phyloP scores from a whole-genome alignment of 2,113 vertebrate genomes.

The Myotis davidii region DNA sequence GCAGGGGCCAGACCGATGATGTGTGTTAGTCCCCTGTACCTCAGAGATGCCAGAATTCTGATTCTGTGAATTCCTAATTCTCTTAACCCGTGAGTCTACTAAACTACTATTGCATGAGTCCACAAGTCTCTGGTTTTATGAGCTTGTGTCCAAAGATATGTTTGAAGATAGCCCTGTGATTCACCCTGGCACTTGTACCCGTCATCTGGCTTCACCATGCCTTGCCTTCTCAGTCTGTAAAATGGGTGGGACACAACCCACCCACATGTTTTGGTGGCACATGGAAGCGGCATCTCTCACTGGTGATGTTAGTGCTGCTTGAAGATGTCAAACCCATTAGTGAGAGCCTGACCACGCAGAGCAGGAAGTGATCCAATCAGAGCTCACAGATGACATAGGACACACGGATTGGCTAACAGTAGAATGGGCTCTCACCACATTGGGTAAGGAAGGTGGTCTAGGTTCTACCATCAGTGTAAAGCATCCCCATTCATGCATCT shows the following conservation, averaged over 20 bases:
- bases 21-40: not conserved
- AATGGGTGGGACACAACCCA: slow-evolving; percentile 15
- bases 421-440: not conserved
- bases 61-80: not conserved
- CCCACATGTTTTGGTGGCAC: slow-evolving; percentile 43
- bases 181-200: slow-evolving; percentile 40
- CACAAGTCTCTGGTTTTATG: not conserved
- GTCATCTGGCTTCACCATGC: slow-evolving; percentile 44
- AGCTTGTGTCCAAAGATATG: not conserved
- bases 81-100: not conserved
- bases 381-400: not conserved
- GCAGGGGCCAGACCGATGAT: not conserved
- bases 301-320: not conserved
- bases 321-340: slow-evolving; percentile 66
- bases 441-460: not conserved
- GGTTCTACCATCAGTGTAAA: not conserved
- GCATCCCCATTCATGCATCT: not conserved
- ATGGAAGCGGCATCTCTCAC: slow-evolving; percentile 39
- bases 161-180: slow-evolving; percentile 50
- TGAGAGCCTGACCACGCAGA: slow-evolving; percentile 12
- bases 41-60: slow-evolving; percentile 10
- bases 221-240: slow-evolving; percentile 15
- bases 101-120: slow-evolving; percentile 2
- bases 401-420: not conserved
- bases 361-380: slow-evolving; percentile 61